These are phyloP conservation scores for Diploscapter pachys DNA, from an alignment of 1,140 invertebrate species.

Conservation along the genomic window DNA sequence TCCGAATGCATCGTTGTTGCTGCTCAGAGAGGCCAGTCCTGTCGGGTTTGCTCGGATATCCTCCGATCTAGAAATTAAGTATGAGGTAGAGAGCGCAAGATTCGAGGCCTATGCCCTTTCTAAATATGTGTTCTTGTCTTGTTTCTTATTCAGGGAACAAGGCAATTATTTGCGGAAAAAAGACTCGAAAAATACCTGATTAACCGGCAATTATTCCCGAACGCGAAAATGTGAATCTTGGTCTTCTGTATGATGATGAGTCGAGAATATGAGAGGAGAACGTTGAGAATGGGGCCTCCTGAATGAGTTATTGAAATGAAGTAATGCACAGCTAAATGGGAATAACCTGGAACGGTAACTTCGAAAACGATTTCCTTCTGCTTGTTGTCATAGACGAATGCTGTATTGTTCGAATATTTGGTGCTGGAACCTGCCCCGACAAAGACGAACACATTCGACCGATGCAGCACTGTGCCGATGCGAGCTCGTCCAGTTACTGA, in stretches of 20 bases:
- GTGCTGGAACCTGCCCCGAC: constrained; percentile 7
- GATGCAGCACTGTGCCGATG: constrained; percentile 5
- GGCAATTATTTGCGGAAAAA: too few species aligned
- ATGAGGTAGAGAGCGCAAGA: too few species aligned
- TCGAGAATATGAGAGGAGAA: not conserved
- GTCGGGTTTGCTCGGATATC: constrained; percentile 12
- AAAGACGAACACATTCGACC: constrained; percentile 10
- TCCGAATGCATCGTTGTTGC: not conserved
- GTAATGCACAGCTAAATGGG: not conserved
- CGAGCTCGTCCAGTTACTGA: not conserved
- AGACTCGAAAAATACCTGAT: not conserved
- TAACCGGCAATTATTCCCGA: constrained; percentile 1
- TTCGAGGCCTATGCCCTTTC: too few species aligned
- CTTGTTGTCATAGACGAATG: constrained; percentile 12
- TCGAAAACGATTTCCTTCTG: constrained; percentile 4
- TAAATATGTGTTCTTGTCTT: too few species aligned
- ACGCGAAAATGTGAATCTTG: constrained; percentile 15
- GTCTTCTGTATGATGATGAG: constrained; percentile 11
- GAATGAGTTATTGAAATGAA: constrained; percentile 1
- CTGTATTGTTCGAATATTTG: not conserved
- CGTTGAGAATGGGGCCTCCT: constrained; percentile 11
- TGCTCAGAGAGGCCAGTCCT: constrained; percentile 26
- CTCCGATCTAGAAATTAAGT: too few species aligned
- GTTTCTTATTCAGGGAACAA: not conserved
- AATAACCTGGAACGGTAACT: not conserved